Conservation (phyloP, 2,888 invertebrate species). For the Globia sparganii region DNA sequence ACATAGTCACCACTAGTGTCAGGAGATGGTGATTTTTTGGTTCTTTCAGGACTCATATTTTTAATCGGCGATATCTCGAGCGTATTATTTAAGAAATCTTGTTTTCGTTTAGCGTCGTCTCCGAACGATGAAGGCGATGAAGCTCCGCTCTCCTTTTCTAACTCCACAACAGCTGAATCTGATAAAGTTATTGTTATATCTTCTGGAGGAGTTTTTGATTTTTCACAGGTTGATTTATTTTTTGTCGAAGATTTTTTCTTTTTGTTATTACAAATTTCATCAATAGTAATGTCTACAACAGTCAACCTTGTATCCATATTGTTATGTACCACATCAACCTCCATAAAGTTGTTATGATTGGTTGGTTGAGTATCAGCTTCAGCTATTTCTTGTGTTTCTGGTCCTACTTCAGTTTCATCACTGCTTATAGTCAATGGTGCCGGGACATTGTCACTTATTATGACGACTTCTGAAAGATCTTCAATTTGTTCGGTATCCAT, state of each 20-base stretch:
- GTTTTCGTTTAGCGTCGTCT: slow-evolving; percentile 82
- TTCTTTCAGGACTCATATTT: slow-evolving; percentile 81
- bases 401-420: slow-evolving; percentile 68
- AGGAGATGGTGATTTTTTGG: slow-evolving; percentile 78
- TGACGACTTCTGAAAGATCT: slow-evolving; percentile 70
- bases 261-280: slow-evolving; percentile 17
- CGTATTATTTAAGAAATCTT: slow-evolving; percentile 90
- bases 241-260: slow-evolving; percentile 22
- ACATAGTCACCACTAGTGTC: slow-evolving; percentile 83
- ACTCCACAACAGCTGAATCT: slow-evolving; percentile 57
- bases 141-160: slow-evolving; percentile 70
- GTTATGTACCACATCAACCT: slow-evolving; percentile 35
- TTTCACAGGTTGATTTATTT: slow-evolving; percentile 31
- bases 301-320: slow-evolving; percentile 27
- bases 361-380: slow-evolving; percentile 82
- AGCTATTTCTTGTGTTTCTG: slow-evolving; percentile 79
- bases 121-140: slow-evolving; percentile 81
- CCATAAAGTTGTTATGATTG: slow-evolving; percentile 66
- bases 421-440: slow-evolving; percentile 66
- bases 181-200: slow-evolving; percentile 67
- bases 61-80: slow-evolving; percentile 91
- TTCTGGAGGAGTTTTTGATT: slow-evolving; percentile 54
- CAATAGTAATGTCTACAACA: slow-evolving; percentile 8
- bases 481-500: slow-evolving; percentile 81
- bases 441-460: slow-evolving; percentile 71